Evolutionary conservation across 1,140 invertebrate genomes (phyloP).

Genomic region (Mactra quadrangularis): DNA sequence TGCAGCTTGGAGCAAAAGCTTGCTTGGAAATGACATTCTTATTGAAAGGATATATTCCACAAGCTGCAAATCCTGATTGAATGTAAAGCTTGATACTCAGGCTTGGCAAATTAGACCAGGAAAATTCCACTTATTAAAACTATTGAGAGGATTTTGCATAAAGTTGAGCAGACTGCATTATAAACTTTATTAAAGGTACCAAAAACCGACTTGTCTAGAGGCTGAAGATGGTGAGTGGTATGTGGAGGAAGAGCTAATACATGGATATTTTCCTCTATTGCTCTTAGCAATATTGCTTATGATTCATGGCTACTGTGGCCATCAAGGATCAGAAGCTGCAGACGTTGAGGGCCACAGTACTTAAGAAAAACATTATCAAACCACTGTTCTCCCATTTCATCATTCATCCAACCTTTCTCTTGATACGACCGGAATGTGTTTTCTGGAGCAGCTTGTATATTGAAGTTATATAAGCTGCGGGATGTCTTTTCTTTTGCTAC

Average conservation of each 20-base stretch:
- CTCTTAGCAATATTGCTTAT: constrained; percentile 57
- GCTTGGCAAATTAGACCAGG: constrained; percentile 40
- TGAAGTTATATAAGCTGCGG: not conserved
- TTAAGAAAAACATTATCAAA: constrained; percentile 65
- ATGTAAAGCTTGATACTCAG: constrained; percentile 40
- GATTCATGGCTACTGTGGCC: constrained; percentile 64
- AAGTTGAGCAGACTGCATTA: constrained; percentile 62
- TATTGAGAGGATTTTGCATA: constrained; percentile 51
- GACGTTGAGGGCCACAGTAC: constrained; percentile 60
- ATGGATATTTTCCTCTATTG: constrained; percentile 51
- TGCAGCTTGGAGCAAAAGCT: constrained; percentile 28
- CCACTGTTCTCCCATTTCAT: constrained; percentile 58
- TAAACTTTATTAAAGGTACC: constrained; percentile 66
- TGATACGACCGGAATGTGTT: not conserved
- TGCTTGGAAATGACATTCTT: constrained; percentile 32
- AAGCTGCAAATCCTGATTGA: constrained; percentile 44
- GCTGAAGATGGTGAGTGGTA: constrained; percentile 56
- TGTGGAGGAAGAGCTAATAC: constrained; percentile 48
- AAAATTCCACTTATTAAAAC: constrained; percentile 62
- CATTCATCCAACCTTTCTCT: constrained; percentile 48
- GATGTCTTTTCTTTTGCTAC: constrained; percentile 58
- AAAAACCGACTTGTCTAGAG: constrained; percentile 62
- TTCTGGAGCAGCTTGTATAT: not conserved
- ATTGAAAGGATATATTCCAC: constrained; percentile 57
- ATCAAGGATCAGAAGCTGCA: constrained; percentile 67